Evolutionary conservation across 2,113 vertebrate genomes (phyloP).

Genomic region (Petromus typicus): DNA sequence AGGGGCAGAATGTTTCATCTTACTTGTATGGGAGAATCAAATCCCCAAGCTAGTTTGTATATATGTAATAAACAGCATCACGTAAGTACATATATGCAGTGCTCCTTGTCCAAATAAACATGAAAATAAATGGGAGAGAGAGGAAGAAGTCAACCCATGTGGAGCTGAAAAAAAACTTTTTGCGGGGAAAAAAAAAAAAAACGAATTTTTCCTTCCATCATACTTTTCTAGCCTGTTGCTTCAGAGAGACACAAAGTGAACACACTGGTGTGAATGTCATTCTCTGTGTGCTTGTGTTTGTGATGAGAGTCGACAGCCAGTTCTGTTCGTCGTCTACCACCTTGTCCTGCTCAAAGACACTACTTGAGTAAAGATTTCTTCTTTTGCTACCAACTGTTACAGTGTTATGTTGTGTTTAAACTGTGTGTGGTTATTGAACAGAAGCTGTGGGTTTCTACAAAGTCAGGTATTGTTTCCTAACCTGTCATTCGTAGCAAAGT

Average conservation of each 20-base stretch:
- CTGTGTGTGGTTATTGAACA: constrained; percentile 84
- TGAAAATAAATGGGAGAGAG: constrained; percentile 62
- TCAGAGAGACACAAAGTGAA: constrained; percentile 81
- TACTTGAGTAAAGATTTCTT: constrained; percentile 75
- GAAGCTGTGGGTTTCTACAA: constrained; percentile 82
- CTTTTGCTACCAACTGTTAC: constrained; percentile 77
- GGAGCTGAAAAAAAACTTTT: constrained; percentile 76
- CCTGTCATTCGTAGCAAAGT: constrained; percentile 86
- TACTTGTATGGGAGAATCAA: constrained; percentile 68
- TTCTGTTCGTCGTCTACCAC: constrained; percentile 77
- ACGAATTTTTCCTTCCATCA: constrained; percentile 72
- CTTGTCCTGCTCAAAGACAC: constrained; percentile 79
- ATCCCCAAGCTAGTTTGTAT: constrained; percentile 60
- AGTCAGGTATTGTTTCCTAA: constrained; percentile 85
- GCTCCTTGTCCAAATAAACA: constrained; percentile 71
- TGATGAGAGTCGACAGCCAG: constrained; percentile 76
- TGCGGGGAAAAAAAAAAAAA: constrained; percentile 9
- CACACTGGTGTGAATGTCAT: constrained; percentile 83
- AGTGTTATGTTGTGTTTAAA: constrained; percentile 84
- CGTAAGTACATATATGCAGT: constrained; percentile 44
- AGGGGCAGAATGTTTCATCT: constrained; percentile 63
- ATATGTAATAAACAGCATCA: constrained; percentile 38
- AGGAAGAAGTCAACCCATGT: constrained; percentile 79
- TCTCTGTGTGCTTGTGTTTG: constrained; percentile 85
- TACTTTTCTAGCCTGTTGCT: constrained; percentile 85